Evolutionary conservation across 2,888 invertebrate species (phyloP), one percentile per base, ranked within the genome.

Genomic region (Dryomyza anilis): DNA sequence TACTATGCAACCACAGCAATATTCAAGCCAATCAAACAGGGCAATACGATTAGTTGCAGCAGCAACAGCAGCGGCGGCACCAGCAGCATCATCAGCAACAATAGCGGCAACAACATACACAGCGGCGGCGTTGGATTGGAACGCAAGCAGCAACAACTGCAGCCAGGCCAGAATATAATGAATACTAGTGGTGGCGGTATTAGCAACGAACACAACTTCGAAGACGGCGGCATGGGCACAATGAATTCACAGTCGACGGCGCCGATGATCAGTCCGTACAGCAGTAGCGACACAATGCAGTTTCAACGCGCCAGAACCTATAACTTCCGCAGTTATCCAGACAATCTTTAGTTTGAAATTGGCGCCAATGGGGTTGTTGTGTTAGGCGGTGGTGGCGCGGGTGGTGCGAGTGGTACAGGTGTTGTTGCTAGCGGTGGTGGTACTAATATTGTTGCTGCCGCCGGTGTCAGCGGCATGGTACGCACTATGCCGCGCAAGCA

Each of bases 1-100:
- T 90, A 90, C 82, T 90, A 90, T 83, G 89, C 90, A 67, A 89
- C 89, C 70, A 89, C 89, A 64, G 89, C 90, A 79, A 89, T 90
- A 73, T 86, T 81, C 69, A 82, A 82, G 74, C 81, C 81, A 84
- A 78, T 86, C 85, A 80, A 82, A 69, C 80, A 81, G 52, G 74
- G 75, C 57, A 71, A 73, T 66, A 72, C 74, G 64, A 69, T 72
- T 67, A 69, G 72, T 58, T 70, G 73, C 52, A 71, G 73, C 68
- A 71, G 69, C 57, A 67, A 68, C 64, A 67, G 66, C 61, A 67
- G 63, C 58, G 69, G 68, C 60, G 73, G 76, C 69, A 74, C 21
- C 21, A 53, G 60, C 61, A 60, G 61, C 50, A 73, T 75, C 69
- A 74, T n/a, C 21, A 53, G 60, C 61, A 60, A 57, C 50, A 75